Evolutionary conservation across 2,888 invertebrate genomes (phyloP).

Genomic region (Drosophila kambysellisi): DNA sequence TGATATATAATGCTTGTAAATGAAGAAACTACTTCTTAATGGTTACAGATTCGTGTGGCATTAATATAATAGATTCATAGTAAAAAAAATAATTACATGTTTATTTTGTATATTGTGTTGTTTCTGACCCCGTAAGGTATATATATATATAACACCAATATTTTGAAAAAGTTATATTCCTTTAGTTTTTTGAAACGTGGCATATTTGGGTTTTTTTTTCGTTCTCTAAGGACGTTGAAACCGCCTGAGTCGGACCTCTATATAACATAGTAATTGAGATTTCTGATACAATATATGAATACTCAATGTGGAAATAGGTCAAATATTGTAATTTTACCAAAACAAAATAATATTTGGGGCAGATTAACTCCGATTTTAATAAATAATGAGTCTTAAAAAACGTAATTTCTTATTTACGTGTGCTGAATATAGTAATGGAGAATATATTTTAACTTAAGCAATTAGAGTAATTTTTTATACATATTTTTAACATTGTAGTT

Average conservation of each 20-base stretch:
- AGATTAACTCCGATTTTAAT: too few relatives aligned
- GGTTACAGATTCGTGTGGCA: background rate
- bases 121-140: background rate
- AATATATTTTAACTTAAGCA: background rate
- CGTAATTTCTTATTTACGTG: background rate
- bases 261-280: background rate
- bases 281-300: too few relatives aligned
- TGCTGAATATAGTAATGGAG: background rate
- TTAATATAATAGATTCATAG: background rate
- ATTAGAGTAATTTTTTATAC: background rate
- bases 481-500: background rate
- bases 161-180: background rate
- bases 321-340: background rate
- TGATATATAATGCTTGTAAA: background rate
- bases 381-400: background rate
- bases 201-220: background rate
- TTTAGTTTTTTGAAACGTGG: background rate
- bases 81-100: background rate
- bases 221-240: too few relatives aligned
- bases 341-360: background rate
- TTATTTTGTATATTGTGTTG: background rate
- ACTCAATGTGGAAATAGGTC: too few relatives aligned
- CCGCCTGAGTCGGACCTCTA: background rate
- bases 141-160: background rate
- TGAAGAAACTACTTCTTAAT: background rate